Conservation (phyloP, 2,888 invertebrate genomes). For the Orthosia gracilis region DNA sequence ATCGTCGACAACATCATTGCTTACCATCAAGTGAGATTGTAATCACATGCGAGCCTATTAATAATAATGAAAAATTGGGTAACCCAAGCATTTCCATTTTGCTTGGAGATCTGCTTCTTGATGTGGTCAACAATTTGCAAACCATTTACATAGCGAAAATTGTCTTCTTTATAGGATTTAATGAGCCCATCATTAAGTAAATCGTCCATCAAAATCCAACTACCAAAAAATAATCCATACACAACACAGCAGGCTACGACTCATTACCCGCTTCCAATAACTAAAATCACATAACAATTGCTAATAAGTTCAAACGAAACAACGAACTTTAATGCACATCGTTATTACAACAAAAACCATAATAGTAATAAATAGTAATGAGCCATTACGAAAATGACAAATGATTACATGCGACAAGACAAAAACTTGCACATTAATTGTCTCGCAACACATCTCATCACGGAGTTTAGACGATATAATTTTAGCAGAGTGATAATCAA, state of each 20-base stretch:
- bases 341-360: slow-evolving; percentile 18
- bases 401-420: slow-evolving; percentile 32
- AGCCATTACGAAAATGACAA: slow-evolving; percentile 36
- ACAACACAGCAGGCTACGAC: no score
- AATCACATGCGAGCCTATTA: no score
- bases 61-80: no score
- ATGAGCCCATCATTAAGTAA: not conserved
- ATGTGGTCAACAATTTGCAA: no score
- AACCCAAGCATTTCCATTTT: no score
- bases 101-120: no score
- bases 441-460: slow-evolving; percentile 20
- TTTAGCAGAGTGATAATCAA: slow-evolving; percentile 16
- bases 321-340: slow-evolving; percentile 15
- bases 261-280: not conserved
- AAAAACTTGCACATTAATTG: slow-evolving; percentile 39
- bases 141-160: no score
- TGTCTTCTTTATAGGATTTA: no score
- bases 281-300: slow-evolving; percentile 19
- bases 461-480: slow-evolving; percentile 37
- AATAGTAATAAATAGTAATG: slow-evolving; percentile 12
- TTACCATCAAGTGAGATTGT: no score
- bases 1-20: no score
- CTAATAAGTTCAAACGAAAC: slow-evolving; percentile 19
- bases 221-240: not conserved
- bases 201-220: no score